Conservation (phyloP, 2,797 vertebrate species). For the Propithecus perrieri region DNA sequence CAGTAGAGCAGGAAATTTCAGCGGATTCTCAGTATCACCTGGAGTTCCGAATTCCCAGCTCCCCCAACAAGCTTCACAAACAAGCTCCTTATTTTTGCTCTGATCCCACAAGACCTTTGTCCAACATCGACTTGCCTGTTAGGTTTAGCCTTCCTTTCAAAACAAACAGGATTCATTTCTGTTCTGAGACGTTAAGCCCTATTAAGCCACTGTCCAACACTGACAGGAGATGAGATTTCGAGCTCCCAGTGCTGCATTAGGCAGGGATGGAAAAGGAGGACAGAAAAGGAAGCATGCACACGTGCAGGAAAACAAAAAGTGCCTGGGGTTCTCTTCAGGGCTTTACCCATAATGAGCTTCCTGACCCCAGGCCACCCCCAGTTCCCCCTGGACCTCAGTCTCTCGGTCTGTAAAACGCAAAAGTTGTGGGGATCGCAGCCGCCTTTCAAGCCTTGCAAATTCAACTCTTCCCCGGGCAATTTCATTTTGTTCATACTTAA, state of each 20-base stretch:
- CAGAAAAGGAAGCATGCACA: neutral
- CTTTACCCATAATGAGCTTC: neutral
- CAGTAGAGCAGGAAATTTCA: neutral
- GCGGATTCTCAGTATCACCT: neutral
- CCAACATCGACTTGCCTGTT: conserved; percentile 34
- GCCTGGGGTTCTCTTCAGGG: neutral
- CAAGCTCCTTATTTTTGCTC: conserved; percentile 18
- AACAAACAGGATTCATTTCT: conserved; percentile 61
- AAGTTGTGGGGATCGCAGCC: neutral
- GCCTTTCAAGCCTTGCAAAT: neutral
- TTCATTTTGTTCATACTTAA: neutral
- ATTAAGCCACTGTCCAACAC: conserved; percentile 15
- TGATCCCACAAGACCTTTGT: conserved; percentile 50
- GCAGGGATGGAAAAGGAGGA: neutral
- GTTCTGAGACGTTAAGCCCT: conserved; percentile 50
- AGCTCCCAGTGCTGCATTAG: neutral
- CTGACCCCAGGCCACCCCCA: neutral
- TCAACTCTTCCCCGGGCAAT: neutral
- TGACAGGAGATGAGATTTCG: neutral
- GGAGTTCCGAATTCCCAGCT: conserved; percentile 40
- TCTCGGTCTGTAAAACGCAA: neutral
- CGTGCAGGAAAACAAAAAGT: rapidly evolving
- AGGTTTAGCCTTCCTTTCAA: conserved; percentile 44
- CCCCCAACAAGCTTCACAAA: conserved; percentile 14
- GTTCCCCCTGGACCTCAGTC: neutral